These are phyloP conservation scores for Tetrax tetrax DNA, from an alignment of 2,113 vertebrate species.

Conservation along the genomic window DNA sequence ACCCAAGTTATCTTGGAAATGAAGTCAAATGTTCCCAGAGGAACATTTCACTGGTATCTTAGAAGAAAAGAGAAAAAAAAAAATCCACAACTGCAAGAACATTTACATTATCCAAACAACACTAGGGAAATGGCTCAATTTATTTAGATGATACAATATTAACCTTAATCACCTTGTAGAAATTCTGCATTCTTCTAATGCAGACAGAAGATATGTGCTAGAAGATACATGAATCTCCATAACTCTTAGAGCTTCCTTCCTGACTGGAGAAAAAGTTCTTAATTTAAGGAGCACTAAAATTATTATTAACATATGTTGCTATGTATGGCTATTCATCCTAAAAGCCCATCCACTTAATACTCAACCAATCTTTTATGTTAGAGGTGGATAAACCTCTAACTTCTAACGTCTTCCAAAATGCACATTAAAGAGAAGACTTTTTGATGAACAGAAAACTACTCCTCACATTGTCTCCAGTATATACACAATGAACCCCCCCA, in stretches of 20 bases:
- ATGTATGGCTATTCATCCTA: neutral
- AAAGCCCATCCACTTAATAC: neutral
- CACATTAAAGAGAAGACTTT: neutral
- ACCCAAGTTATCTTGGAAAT: slow-evolving; percentile 6
- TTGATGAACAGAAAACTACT: neutral
- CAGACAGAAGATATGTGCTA: neutral
- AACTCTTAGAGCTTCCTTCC: neutral
- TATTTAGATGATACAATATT: neutral
- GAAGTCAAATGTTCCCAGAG: neutral
- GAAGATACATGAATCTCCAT: neutral
- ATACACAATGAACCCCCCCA: neutral
- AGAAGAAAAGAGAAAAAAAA: neutral
- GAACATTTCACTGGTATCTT: neutral
- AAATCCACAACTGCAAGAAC: neutral
- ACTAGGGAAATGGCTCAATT: neutral
- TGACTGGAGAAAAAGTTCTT: neutral
- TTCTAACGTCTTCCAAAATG: neutral
- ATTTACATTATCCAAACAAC: neutral
- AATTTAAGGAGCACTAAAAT: neutral
- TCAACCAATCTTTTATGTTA: neutral
- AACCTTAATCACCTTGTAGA: neutral
- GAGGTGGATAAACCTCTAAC: neutral
- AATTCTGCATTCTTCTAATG: neutral
- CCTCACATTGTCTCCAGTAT: neutral
- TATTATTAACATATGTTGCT: neutral